phyloP scores from a whole-genome alignment of 2,113 vertebrate species.

The Okapia johnstoni region DNA sequence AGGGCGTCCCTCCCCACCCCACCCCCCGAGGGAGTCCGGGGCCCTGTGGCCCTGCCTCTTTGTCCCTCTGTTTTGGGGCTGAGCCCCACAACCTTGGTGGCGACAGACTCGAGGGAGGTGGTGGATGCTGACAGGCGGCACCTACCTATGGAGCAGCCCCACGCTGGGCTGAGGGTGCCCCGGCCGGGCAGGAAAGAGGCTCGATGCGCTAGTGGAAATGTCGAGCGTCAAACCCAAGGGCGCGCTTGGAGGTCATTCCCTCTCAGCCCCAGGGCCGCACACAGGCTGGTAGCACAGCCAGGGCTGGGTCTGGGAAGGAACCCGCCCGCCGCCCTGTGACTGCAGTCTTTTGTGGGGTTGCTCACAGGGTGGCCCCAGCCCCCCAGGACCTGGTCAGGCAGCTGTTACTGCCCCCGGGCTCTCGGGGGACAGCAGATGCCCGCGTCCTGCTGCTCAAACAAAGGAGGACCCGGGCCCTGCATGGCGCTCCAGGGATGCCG shows the following conservation, averaged over 20 bases:
- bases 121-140: not conserved
- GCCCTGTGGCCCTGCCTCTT: not conserved
- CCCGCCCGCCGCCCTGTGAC: not conserved
- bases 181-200: not conserved
- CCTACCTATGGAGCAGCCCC: not conserved
- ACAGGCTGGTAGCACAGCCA: not conserved
- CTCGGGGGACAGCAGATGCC: not conserved
- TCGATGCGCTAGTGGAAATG: not conserved
- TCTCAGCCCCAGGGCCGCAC: not conserved
- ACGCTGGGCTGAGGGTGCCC: not conserved
- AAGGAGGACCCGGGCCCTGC: not conserved
- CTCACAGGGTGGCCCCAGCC: not conserved
- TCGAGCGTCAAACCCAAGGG: not conserved
- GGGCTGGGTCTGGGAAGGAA: not conserved
- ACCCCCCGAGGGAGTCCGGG: not conserved
- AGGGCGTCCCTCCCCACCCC: not conserved
- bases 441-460: accelerated
- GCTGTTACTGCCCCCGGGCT: not conserved
- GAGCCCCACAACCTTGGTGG: not conserved
- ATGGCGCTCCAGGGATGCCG: not conserved
- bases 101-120: not conserved
- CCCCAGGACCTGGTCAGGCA: not conserved
- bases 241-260: conserved; percentile 33
- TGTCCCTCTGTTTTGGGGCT: not conserved
- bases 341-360: not conserved